Conservation (phyloP, 2,888 invertebrate genomes). For the Leptogaster cylindrica region DNA sequence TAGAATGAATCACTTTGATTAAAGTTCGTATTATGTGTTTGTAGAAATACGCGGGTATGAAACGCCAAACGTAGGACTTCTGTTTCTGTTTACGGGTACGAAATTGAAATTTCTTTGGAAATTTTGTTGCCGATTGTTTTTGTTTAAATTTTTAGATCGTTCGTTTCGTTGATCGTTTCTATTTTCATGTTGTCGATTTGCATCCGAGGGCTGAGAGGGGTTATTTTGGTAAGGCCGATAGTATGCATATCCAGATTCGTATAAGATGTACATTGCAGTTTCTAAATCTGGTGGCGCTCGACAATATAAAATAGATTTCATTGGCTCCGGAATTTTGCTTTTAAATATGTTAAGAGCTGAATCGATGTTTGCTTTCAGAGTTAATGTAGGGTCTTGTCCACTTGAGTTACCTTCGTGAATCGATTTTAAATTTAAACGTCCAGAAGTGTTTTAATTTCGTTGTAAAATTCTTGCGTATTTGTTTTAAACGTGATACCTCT, state of each 20-base stretch:
- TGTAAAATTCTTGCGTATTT: background rate
- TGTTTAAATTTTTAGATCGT: too few species aligned
- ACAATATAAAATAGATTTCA: background rate
- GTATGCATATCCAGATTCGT: background rate
- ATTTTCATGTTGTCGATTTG: too few species aligned
- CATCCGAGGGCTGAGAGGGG: too few species aligned
- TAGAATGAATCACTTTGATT: too few species aligned
- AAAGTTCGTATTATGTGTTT: too few species aligned
- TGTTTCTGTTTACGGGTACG: too few species aligned
- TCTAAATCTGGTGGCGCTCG: background rate
- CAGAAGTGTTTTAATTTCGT: background rate
- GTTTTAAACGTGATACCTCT: background rate
- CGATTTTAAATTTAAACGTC: background rate
- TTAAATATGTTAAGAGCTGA: background rate
- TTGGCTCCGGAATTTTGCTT: constrained; percentile 1
- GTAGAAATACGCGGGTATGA: too few species aligned
- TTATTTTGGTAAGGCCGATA: too few species aligned
- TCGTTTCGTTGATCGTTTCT: too few species aligned
- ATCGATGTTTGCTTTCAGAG: background rate
- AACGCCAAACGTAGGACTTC: too few species aligned
- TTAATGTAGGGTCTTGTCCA: background rate
- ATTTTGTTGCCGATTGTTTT: too few species aligned
- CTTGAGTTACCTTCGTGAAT: background rate
- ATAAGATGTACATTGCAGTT: background rate
- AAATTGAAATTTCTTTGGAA: too few species aligned